These are phyloP conservation scores for Tipula vernalis DNA, from an alignment of 2,888 invertebrate species.

Conservation along the genomic window DNA sequence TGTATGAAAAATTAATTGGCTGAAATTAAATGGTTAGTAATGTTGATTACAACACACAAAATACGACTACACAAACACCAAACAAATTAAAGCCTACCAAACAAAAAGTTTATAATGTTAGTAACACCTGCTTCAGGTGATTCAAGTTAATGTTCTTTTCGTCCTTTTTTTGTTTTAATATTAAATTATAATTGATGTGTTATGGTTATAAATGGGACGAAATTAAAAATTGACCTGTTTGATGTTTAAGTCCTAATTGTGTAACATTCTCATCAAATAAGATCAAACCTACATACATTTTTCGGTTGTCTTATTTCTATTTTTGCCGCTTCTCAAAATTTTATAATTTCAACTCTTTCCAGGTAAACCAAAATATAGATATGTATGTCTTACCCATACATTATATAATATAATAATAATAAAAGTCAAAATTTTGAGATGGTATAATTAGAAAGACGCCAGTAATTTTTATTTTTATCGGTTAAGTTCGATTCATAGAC, in stretches of 20 bases:
- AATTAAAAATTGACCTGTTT: neutral
- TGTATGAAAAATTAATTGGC: neutral
- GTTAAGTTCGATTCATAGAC: too few species aligned
- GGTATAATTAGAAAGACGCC: too few species aligned
- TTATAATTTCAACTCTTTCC: too few species aligned
- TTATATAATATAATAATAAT: too few species aligned
- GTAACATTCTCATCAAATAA: too few species aligned
- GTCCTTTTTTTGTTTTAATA: neutral
- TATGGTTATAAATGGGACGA: neutral
- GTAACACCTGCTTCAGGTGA: neutral
- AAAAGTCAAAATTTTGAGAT: too few species aligned
- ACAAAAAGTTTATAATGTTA: neutral
- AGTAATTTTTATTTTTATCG: too few species aligned
- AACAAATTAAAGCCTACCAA: neutral
- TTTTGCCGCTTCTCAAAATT: too few species aligned
- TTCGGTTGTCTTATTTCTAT: too few species aligned
- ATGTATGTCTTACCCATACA: too few species aligned
- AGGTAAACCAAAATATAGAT: too few species aligned
- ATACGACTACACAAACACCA: neutral
- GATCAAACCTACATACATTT: too few species aligned
- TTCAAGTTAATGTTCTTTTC: neutral
- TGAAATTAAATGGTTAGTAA: neutral
- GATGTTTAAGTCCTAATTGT: neutral
- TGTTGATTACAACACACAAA: neutral
- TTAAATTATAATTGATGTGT: neutral